Evolutionary conservation across 2,113 vertebrate genomes (phyloP), one percentile per base, ranked within the genome.

Genomic region (Labeo rohita): DNA sequence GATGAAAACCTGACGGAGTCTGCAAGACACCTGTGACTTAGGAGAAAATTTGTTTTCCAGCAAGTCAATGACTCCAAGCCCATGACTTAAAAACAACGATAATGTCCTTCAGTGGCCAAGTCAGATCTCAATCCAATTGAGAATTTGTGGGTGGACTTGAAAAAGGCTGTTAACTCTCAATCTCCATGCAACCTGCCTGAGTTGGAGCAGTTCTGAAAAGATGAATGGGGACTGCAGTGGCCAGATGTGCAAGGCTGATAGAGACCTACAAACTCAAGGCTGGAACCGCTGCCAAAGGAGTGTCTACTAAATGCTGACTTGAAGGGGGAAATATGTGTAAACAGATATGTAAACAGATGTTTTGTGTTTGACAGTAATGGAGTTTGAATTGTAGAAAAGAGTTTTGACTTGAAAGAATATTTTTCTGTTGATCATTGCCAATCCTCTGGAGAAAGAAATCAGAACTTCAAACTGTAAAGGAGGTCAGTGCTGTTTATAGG

Each of bases 81-180:
- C n/a, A 49, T 49, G 45, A 21, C 72, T 23, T 28, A 50, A 75
- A 75, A 49, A 50, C 72, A 50, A 75, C 7, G 72, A 23, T 49
- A 74, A 49, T 74, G 21, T 74, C 72, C 45, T 74, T 49, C 21
- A 49, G 72, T 75, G 11, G 45, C 72, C 72, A 75, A 75, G 72
- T 75, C n/a, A 50, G 45, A 75, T 75, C 72, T 50, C n/a, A 50
- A 15, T 75, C 72, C 45, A 49, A 49, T 75, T 28, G 21, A 74
- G 43, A 74, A 74, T 74, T 23, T 47, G 72, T 74, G 72, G 72
- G 72, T 47, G 43, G 72, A 74, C 45, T 49, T 23, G 43, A 49
- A 49, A 72, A 74, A 49, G 72, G 10, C 21, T 74, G 45, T 49
- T 74, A 74, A 23, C 45, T 74, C 72, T 49, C 45, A 49, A 13